Conservation (phyloP, 2,888 invertebrate species). For the Dolichomitus sp. region DNA sequence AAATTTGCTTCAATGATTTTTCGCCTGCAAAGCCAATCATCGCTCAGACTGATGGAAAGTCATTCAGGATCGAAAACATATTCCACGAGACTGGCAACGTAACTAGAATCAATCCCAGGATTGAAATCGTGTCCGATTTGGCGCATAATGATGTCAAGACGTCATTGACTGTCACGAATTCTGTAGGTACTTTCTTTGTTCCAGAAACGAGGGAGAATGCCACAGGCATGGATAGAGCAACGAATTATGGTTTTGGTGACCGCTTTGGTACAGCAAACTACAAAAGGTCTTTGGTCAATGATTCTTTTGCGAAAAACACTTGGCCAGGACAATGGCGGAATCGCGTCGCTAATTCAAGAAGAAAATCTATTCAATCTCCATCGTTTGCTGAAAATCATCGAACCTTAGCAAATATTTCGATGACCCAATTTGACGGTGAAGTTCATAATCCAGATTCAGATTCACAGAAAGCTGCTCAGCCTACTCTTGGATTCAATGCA, state of each 20-base stretch:
- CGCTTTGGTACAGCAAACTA: conserved; percentile 10
- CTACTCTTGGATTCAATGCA: not conserved
- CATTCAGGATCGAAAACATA: conserved; percentile 80
- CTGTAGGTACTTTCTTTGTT: conserved; percentile 76
- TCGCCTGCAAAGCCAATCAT: conserved; percentile 63
- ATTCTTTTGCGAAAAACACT: conserved; percentile 45
- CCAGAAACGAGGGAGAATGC: conserved; percentile 71
- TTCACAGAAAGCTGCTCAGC: not conserved
- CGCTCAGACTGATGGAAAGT: conserved; percentile 75
- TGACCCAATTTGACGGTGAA: not conserved
- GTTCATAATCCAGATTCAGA: not conserved
- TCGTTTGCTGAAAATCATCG: conserved; percentile 3
- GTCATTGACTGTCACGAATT: conserved; percentile 77
- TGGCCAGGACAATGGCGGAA: conserved; percentile 62
- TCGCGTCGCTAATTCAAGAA: conserved; percentile 45
- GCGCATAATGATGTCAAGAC: conserved; percentile 61
- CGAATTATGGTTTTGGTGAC: conserved; percentile 37
- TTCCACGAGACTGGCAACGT: conserved; percentile 74
- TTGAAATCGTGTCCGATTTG: conserved; percentile 63
- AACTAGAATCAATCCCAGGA: conserved; percentile 54
- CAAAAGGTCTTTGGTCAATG: conserved; percentile 46
- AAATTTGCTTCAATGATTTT: conserved; percentile 63
- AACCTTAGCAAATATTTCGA: conserved; percentile 8
- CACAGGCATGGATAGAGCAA: conserved; percentile 58
- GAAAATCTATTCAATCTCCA: conserved; percentile 14